Percentiles rank a stretch among this genome's conserved stretches.
Conservation (phyloP, 1,140 invertebrate species). For the Cyclina sinensis region DNA sequence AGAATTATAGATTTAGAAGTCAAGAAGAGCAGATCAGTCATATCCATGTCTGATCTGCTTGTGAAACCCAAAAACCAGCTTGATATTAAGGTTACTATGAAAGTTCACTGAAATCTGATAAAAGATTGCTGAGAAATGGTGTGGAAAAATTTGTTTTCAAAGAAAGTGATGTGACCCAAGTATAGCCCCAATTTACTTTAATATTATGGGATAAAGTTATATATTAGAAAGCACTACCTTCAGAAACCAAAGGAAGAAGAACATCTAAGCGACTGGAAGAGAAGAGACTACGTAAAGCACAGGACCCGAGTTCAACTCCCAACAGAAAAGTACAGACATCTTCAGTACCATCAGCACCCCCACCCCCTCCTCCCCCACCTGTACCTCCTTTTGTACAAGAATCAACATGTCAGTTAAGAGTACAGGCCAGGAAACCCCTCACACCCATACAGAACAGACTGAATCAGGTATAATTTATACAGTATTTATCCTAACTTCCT, state of each 20-base stretch:
- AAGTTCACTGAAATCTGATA: no score
- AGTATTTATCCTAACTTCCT: no score
- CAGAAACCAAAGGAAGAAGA: slow-evolving; percentile 62
- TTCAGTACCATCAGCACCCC: slow-evolving; percentile 1
- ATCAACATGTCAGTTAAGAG: background rate
- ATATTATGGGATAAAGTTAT: no score
- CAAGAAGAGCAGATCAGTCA: no score
- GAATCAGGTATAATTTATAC: slow-evolving; percentile 44
- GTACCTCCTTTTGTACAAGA: background rate
- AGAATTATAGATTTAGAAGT: no score
- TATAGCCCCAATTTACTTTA: no score
- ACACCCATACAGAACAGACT: slow-evolving; percentile 62
- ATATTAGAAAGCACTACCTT: background rate
- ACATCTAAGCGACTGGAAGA: slow-evolving; percentile 45
- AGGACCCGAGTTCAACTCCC: slow-evolving; percentile 8
- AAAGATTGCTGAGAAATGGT: no score
- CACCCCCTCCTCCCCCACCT: slow-evolving; percentile 55
- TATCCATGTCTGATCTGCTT: no score
- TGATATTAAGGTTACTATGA: no score
- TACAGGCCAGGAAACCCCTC: slow-evolving; percentile 41
- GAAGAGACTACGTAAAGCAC: slow-evolving; percentile 7
- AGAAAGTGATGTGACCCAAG: no score
- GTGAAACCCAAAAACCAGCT: no score
- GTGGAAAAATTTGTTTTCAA: no score
- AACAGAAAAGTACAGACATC: background rate